Evolutionary conservation across 2,888 invertebrate species (phyloP), one percentile per base, ranked within the genome.

Genomic region (Microplitis manilae): DNA sequence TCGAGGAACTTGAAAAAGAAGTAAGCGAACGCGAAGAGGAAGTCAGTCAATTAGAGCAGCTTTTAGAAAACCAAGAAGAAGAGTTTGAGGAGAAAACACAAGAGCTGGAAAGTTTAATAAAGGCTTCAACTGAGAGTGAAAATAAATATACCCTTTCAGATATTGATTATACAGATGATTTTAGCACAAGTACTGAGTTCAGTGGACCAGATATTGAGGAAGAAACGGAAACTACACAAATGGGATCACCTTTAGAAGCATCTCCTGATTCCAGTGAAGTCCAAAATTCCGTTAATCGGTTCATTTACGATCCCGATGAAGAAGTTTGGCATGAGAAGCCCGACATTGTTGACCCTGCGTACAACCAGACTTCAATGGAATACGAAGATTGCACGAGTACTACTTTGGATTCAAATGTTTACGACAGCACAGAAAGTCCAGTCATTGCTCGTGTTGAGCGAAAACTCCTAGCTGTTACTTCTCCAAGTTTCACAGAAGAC

Each of bases 311-410:
- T 20, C 39, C 79, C n/a, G 79, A 83, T 1, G 78, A 81, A 67
- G 81, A 82, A 76, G 78, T 82, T n/a, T 81, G 80, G 82, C 82
- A 81, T 73, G 72, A 75, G 68, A 64, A 60, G 40, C 73, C 78
- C 0, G 74, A 77, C 7, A 69, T 67, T 20, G 39, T 69, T 30
- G 73, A 78, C 41, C 30, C 15, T n/a, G 60, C 15, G 17, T 59
- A 59, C 7, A 30, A 77, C 8, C 41, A 76, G 8, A 50, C 50
- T 50, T 50, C 13, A 4, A 65, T 40, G 30, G 72, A 60, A 30
- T 70, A 77, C 20, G 80, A 80, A 30, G 62, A 74, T 1, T 65
- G 62, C 20, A 77, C 74, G 68, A 68, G 1, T 15, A 50, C 61
- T 5, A 64, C 73, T 1, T 15, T 50, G 13, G 13, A 50, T 50